phyloP scores from a whole-genome alignment of 2,797 vertebrate species.

The Semaprochilodus insignis region DNA sequence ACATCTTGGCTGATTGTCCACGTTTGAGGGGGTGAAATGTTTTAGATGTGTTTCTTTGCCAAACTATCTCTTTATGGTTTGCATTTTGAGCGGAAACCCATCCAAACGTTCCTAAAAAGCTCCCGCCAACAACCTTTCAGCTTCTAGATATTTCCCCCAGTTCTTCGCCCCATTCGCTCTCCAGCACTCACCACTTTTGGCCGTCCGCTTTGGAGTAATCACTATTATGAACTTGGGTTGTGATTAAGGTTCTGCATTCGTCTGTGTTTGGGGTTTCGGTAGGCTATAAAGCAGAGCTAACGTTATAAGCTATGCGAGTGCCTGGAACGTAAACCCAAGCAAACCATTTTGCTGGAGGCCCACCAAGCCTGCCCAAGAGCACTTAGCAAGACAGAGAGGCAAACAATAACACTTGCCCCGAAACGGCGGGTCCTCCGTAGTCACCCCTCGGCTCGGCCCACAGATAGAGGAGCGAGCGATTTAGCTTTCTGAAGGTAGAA shows the following conservation, averaged over 20 bases:
- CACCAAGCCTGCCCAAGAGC: conserved; percentile 1
- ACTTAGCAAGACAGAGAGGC: conserved; percentile 53
- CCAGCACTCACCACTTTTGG: conserved; percentile 42
- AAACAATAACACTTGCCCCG: conserved; percentile 11
- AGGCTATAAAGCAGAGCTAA: conserved; percentile 14
- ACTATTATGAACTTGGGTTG: conserved; percentile 19
- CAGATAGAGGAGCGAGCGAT: conserved; percentile 24
- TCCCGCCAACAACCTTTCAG: conserved; percentile 24
- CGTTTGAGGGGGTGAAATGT: too few species aligned
- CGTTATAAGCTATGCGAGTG: conserved; percentile 41
- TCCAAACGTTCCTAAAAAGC: neutral
- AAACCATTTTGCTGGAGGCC: conserved; percentile 30
- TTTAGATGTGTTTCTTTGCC: too few species aligned
- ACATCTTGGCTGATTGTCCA: too few species aligned
- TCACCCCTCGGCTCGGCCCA: neutral
- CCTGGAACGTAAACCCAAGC: conserved; percentile 50
- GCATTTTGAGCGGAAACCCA: too few species aligned
- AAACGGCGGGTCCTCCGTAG: conserved; percentile 9
- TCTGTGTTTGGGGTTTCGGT: conserved; percentile 35
- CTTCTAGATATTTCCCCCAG: neutral
- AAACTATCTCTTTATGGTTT: too few species aligned
- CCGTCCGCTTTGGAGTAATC: conserved; percentile 31
- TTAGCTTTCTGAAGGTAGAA: conserved; percentile 16
- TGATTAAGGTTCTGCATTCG: conserved; percentile 12
- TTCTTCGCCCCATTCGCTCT: neutral